Percentiles rank a stretch among this genome's conserved stretches.
These are phyloP conservation scores for Drosophila paucipuncta DNA, from an alignment of 2,888 invertebrate genomes.

Conservation along the genomic window DNA sequence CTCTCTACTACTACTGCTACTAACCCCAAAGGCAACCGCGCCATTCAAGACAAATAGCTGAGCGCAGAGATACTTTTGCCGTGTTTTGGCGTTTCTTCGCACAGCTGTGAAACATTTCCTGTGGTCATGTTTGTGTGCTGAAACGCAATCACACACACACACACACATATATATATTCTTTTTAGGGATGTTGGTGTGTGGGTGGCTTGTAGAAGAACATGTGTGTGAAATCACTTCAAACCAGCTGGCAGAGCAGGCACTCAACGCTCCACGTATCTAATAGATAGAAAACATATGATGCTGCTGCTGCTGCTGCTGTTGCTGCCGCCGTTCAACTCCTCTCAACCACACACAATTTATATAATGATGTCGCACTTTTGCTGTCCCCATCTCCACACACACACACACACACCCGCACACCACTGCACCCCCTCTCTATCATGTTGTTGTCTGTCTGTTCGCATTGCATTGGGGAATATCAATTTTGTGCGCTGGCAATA, in stretches of 20 bases:
- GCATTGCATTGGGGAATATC: slow-evolving; percentile 70
- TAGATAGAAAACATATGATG: slow-evolving; percentile 80
- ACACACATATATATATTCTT: neutral
- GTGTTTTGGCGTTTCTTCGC: slow-evolving; percentile 26
- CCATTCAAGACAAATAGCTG: slow-evolving; percentile 64
- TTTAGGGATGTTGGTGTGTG: slow-evolving; percentile 1
- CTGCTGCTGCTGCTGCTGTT: slow-evolving; percentile 56
- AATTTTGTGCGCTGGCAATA: slow-evolving; percentile 77
- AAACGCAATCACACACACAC: slow-evolving; percentile 28
- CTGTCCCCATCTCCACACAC: slow-evolving; percentile 18
- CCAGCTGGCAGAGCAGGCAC: slow-evolving; percentile 3
- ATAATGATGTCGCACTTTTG: slow-evolving; percentile 82
- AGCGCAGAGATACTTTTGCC: slow-evolving; percentile 46
- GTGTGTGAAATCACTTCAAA: slow-evolving; percentile 79
- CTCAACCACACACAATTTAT: slow-evolving; percentile 65
- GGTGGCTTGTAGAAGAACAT: slow-evolving; percentile 47
- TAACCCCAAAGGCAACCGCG: neutral
- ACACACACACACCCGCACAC: neutral
- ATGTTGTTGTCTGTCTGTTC: slow-evolving; percentile 3
- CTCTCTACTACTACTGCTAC: neutral
- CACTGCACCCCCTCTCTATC: neutral
- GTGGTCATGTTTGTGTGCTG: slow-evolving; percentile 74
- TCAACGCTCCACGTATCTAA: slow-evolving; percentile 59
- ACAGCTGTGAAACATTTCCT: slow-evolving; percentile 74
- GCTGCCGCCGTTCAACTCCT: neutral